phyloP scores from a whole-genome alignment of 2,888 invertebrate genomes.

The Diaperis boleti region DNA sequence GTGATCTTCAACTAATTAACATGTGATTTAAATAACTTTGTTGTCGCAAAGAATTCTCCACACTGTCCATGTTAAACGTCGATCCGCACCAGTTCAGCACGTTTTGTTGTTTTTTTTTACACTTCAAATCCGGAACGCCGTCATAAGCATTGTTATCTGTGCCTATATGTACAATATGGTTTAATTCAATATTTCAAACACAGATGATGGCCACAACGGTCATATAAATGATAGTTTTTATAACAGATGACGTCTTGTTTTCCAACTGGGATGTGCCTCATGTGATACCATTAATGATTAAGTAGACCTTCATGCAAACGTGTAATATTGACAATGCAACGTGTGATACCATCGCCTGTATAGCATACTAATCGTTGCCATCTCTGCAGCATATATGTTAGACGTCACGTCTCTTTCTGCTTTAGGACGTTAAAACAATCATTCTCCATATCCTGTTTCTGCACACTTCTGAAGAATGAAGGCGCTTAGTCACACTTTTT shows the following conservation, averaged over 20 bases:
- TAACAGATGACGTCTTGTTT: conserved; percentile 10
- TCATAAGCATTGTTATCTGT: too few species aligned
- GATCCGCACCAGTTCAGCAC: too few species aligned
- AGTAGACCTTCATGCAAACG: conserved; percentile 38
- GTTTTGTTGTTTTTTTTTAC: too few species aligned
- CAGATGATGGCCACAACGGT: too few species aligned
- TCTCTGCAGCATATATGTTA: conserved; percentile 25
- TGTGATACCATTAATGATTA: conserved; percentile 31
- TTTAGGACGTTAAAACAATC: conserved; percentile 36
- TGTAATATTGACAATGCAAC: conserved; percentile 37
- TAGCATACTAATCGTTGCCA: conserved; percentile 33
- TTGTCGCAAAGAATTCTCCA: too few species aligned
- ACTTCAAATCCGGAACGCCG: too few species aligned
- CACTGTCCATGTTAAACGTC: too few species aligned
- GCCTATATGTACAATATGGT: too few species aligned
- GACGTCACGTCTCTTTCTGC: conserved; percentile 38
- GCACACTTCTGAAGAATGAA: conserved; percentile 33
- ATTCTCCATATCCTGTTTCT: conserved; percentile 34
- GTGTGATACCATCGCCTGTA: conserved; percentile 33
- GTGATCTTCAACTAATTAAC: too few species aligned
- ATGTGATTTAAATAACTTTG: too few species aligned
- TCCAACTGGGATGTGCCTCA: conserved; percentile 19
- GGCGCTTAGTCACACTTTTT: conserved; percentile 31
- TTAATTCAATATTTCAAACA: too few species aligned
- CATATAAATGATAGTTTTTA: too few species aligned